Evolutionary conservation across 2,888 invertebrate genomes (phyloP), one percentile per base, ranked within the genome.

Genomic region (Barypeithes pellucidus): DNA sequence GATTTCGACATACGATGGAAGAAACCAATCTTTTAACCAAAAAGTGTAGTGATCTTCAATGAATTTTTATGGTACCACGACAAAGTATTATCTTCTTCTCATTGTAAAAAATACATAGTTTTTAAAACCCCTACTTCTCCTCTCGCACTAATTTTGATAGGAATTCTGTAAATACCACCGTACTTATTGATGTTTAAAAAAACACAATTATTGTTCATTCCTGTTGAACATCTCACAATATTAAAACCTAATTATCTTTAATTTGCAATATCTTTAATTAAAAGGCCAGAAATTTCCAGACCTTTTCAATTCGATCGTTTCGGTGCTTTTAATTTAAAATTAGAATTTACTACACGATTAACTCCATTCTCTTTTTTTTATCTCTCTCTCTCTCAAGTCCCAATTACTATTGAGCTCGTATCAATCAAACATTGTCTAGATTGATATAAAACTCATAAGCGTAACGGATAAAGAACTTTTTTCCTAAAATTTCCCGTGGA

Each of bases 301-400:
- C 39, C 39, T 39, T 39, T 39, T 39, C 9, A 1, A 39, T 3
- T 39, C 3, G n/a, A 8, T 12, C 3, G 22, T 47, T 47, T 20
- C 20, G 20, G 20, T 12, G 22, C 50, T 50, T 50, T 22, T 50
- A 50, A 50, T 50, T 50, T 50, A 50, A 18, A 24, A 22, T 50
- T 47, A 47, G 20, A 47, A 16, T 47, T 47, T 22, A 24, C 22
- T 11, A 3, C 22, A 22, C 24, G 50, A 50, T 22, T 22, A 20
- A 8, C 47, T 22, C 22, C 9, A 12, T 20, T 12, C 22, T 50
- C 22, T 11, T n/a, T n/a, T n/a, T n/a, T n/a, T n/a, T n/a, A n/a
- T n/a, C 4, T 29, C 29, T 29, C 29, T 29, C 29, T 50, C 22
- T 20, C 20, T 22, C 50, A 12, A 2, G 11, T 22, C 50, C 50